A percentile compares a stretch with the other conserved stretches of the same genome.
These are phyloP conservation scores for Serripes groenlandicus DNA, from an alignment of 2,888 invertebrate species.

Conservation along the genomic window DNA sequence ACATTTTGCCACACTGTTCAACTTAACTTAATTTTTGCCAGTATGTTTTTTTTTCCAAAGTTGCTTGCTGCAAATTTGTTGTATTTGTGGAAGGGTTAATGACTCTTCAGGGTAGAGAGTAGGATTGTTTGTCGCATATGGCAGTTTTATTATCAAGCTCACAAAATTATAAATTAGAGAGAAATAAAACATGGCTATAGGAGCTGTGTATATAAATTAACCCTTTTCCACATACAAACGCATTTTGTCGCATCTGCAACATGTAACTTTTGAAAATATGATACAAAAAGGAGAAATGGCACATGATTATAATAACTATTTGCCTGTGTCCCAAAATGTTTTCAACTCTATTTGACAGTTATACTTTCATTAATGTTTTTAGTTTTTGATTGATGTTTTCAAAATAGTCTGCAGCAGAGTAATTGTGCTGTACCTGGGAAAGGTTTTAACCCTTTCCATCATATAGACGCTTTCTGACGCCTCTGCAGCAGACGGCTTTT, in stretches of 20 bases:
- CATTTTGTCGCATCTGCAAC: background rate
- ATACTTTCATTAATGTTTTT: background rate
- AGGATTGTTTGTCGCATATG: background rate
- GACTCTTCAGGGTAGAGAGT: background rate
- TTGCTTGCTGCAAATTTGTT: background rate
- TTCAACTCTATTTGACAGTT: background rate
- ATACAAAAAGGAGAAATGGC: background rate
- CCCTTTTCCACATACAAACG: background rate
- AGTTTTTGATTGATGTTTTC: background rate
- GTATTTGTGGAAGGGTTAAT: background rate
- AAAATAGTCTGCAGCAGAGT: background rate
- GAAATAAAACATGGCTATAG: background rate
- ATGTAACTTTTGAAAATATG: background rate
- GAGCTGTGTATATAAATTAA: constrained; percentile 13
- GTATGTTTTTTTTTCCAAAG: background rate
- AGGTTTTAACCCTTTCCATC: background rate
- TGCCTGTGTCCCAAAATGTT: too few species aligned
- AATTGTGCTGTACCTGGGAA: background rate
- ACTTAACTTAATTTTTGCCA: background rate
- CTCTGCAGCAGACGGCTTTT: background rate
- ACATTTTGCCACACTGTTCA: background rate
- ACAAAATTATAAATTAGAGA: background rate
- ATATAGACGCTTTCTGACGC: background rate
- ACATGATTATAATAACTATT: background rate
- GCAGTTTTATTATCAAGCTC: constrained; percentile 14